These are phyloP conservation scores for Lophotis ruficrista DNA, from an alignment of 2,113 vertebrate genomes.

Conservation along the genomic window DNA sequence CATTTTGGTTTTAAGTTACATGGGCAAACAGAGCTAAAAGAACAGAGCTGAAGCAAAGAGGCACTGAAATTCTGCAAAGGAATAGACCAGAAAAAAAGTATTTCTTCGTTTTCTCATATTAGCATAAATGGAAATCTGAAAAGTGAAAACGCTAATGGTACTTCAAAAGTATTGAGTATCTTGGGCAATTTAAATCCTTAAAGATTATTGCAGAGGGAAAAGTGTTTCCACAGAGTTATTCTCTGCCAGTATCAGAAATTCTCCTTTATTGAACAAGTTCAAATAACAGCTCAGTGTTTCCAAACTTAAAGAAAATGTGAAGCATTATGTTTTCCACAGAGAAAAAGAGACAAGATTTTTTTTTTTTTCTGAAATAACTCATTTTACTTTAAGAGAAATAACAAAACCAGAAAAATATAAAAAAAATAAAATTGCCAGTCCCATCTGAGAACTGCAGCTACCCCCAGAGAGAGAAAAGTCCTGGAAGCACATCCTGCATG, in stretches of 20 bases:
- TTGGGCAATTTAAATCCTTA: slow-evolving; percentile 8
- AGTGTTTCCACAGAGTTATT: slow-evolving; percentile 3
- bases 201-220: background rate
- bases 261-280: slow-evolving; percentile 29
- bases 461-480: background rate
- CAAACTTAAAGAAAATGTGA: slow-evolving; percentile 14
- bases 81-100: background rate
- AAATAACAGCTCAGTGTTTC: slow-evolving; percentile 27
- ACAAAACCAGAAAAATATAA: background rate
- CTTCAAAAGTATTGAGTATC: background rate
- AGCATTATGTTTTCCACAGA: background rate
- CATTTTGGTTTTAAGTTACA: slow-evolving; percentile 27
- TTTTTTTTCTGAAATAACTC: background rate
- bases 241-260: slow-evolving; percentile 34
- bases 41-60: background rate
- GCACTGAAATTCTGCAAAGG: background rate
- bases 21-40: background rate
- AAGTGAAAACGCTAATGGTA: slow-evolving; percentile 1
- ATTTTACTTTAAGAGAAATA: slow-evolving; percentile 2
- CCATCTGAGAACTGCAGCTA: background rate
- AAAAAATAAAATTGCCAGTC: background rate
- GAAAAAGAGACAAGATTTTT: background rate
- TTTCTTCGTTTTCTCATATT: background rate
- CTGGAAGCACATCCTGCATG: background rate
- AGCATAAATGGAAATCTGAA: background rate